Evolutionary conservation across 2,113 vertebrate species (phyloP).

Genomic region (Edolisoma coerulescens): DNA sequence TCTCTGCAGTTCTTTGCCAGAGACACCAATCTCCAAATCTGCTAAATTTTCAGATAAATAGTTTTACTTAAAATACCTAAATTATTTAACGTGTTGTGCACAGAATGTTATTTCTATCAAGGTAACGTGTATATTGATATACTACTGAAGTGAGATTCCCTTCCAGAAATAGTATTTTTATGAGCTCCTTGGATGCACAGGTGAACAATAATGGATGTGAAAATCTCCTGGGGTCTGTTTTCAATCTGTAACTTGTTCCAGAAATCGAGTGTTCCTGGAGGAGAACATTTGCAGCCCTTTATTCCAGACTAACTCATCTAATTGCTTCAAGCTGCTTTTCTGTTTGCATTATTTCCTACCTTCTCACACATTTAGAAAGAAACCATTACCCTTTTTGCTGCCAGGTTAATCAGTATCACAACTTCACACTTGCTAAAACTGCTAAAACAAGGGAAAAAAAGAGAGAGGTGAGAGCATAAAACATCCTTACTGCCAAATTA

Average conservation of each 20-base stretch:
- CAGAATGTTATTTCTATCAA: not conserved
- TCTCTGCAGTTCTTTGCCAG: not conserved
- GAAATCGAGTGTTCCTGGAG: not conserved
- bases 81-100: not conserved
- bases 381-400: not conserved
- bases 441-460: not conserved
- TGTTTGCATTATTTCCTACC: slow-evolving; percentile 2
- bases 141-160: not conserved
- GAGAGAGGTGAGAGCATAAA: not conserved
- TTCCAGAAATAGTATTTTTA: not conserved
- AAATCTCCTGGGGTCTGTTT: not conserved
- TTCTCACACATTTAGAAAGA: not conserved
- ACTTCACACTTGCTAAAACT: not conserved
- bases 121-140: not conserved
- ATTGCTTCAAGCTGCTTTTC: not conserved
- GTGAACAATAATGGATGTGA: not conserved
- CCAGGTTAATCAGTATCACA: not conserved
- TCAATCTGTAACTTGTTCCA: not conserved
- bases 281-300: not conserved
- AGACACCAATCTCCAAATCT: not conserved
- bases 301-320: not conserved
- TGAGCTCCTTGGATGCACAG: not conserved
- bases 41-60: not conserved
- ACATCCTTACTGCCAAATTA: not conserved
- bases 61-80: not conserved